Evolutionary conservation across 2,888 invertebrate genomes (phyloP).

Genomic region (Conus canariensis): DNA sequence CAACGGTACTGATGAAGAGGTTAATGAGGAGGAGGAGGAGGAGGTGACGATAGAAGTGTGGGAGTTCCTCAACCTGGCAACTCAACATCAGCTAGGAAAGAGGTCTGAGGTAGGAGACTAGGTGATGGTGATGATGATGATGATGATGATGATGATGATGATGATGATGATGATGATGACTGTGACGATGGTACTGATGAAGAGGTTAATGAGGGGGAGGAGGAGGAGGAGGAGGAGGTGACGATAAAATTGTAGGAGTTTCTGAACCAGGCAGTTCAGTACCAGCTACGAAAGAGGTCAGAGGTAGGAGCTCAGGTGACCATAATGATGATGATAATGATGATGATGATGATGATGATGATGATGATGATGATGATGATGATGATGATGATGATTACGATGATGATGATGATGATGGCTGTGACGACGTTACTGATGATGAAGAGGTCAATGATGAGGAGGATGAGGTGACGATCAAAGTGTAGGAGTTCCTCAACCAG

Average conservation of each 20-base stretch:
- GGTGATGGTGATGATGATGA: too few relatives aligned
- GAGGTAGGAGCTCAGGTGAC: slow-evolving; percentile 52
- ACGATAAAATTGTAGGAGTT: slow-evolving; percentile 59
- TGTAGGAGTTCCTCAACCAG: background rate
- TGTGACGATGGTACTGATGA: too few relatives aligned
- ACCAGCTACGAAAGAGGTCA: slow-evolving; percentile 52
- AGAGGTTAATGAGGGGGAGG: background rate
- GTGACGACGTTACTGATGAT: background rate
- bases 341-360: too few relatives aligned
- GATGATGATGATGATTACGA: too few relatives aligned
- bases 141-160: too few relatives aligned
- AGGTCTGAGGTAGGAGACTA: slow-evolving; percentile 53
- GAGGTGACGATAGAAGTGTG: slow-evolving; percentile 64
- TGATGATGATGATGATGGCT: too few relatives aligned
- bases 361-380: too few relatives aligned
- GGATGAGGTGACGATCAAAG: background rate
- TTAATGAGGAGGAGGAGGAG: slow-evolving; percentile 48
- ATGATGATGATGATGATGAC: background rate
- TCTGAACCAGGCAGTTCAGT: slow-evolving; percentile 61
- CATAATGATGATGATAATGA: too few relatives aligned
- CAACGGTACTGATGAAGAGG: too few relatives aligned
- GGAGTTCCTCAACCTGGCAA: slow-evolving; percentile 66
- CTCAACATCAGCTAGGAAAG: slow-evolving; percentile 54
- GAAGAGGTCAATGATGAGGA: background rate
- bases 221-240: background rate